Conservation (phyloP, 2,113 vertebrate genomes). For the Zonotrichia leucophrys region DNA sequence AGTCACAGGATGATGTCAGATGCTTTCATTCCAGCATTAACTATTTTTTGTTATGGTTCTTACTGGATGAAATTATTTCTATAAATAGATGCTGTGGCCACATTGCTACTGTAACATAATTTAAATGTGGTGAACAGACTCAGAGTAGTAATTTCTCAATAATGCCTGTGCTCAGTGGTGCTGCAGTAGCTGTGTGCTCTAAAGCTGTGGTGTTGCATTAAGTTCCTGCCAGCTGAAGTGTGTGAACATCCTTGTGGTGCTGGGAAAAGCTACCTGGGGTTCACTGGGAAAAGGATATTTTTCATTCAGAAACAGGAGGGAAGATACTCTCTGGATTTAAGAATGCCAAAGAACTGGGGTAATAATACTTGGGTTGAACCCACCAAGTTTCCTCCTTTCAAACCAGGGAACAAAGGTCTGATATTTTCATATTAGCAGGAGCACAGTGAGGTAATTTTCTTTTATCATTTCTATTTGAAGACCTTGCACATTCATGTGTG, state of each 20-base stretch:
- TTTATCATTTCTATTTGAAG: not conserved
- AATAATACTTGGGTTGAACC: not conserved
- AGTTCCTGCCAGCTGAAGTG: not conserved
- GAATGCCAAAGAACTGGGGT: not conserved
- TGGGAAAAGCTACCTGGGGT: not conserved
- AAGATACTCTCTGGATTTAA: not conserved
- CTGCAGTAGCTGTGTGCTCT: not conserved
- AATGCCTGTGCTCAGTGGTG: not conserved
- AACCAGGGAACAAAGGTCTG: not conserved
- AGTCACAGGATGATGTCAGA: not conserved
- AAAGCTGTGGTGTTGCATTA: not conserved
- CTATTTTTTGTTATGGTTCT: not conserved
- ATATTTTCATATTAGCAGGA: not conserved
- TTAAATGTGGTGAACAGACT: conserved; percentile 14
- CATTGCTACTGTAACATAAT: not conserved
- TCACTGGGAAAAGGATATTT: not conserved
- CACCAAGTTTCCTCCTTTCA: not conserved
- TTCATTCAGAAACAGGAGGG: not conserved
- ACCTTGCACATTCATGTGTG: not conserved
- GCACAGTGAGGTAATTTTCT: not conserved
- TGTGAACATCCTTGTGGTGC: not conserved
- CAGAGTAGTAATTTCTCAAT: not conserved
- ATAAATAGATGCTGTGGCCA: not conserved
- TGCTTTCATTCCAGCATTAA: not conserved
- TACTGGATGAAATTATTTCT: not conserved